Conservation (phyloP, 2,888 invertebrate genomes). For the Agrilus mali region DNA sequence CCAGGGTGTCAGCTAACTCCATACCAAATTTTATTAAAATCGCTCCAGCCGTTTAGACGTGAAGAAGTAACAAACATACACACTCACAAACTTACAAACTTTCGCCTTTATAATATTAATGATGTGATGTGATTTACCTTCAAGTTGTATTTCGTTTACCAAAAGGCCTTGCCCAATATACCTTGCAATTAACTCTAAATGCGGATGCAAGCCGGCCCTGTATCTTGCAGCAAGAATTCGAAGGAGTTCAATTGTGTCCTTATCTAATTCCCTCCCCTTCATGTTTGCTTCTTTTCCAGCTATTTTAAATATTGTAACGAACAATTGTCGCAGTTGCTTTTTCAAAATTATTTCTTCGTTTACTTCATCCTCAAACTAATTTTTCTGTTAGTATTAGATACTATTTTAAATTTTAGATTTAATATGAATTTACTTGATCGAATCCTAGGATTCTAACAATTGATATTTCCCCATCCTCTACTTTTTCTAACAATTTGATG, state of each 20-base stretch:
- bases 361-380: constrained; percentile 20
- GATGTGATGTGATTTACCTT: constrained; percentile 16
- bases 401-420: not conserved
- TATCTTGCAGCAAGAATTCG: constrained; percentile 21
- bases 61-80: too few relatives aligned
- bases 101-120: too few relatives aligned
- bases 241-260: constrained; percentile 16
- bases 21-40: too few relatives aligned
- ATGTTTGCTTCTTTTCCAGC: constrained; percentile 19
- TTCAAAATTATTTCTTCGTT: constrained; percentile 21
- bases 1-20: too few relatives aligned
- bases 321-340: constrained; percentile 20
- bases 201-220: constrained; percentile 20
- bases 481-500: constrained; percentile 20
- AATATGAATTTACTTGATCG: constrained; percentile 15
- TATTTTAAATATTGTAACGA: constrained; percentile 19
- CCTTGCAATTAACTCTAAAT: constrained; percentile 22
- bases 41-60: too few relatives aligned
- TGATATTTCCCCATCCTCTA: constrained; percentile 21
- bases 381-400: constrained; percentile 1
- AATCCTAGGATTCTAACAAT: constrained; percentile 20
- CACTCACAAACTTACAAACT: too few relatives aligned
- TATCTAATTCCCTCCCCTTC: constrained; percentile 10
- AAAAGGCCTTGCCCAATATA: constrained; percentile 23
- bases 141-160: constrained; percentile 19